phyloP scores from a whole-genome alignment of 2,888 invertebrate species.

The Lasioglossum leucozonium region DNA sequence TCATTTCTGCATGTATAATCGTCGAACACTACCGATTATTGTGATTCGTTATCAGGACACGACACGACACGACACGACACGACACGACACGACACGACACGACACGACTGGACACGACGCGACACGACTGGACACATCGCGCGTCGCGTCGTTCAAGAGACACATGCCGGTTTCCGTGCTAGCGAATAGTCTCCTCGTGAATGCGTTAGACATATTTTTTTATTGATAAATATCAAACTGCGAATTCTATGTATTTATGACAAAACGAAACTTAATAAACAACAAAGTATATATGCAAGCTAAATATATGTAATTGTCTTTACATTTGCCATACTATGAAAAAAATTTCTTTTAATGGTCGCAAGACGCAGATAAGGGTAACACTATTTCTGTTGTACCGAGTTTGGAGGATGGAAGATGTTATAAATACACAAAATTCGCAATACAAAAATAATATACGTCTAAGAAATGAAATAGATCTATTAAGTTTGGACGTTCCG shows the following conservation, averaged over 20 bases:
- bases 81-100: too few relatives aligned
- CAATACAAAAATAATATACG: not conserved
- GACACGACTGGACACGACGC: too few relatives aligned
- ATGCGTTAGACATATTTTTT: constrained; percentile 9
- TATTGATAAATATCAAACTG: not conserved
- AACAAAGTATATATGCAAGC: too few relatives aligned
- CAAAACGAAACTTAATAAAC: not conserved
- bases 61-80: too few relatives aligned
- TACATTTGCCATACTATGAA: not conserved
- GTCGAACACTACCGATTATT: not conserved
- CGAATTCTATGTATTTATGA: not conserved
- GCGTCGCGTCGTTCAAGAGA: not conserved
- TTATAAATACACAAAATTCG: not conserved
- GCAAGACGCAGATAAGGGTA: not conserved
- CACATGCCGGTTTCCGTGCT: not conserved
- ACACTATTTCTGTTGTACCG: not conserved
- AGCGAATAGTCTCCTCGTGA: not conserved
- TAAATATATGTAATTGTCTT: not conserved
- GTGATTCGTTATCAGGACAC: not conserved
- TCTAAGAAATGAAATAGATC: not conserved
- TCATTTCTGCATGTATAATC: constrained; percentile 30
- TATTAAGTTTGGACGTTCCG: not conserved
- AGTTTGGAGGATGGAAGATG: too few relatives aligned
- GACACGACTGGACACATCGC: too few relatives aligned
- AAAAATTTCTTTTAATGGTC: not conserved